Evolutionary conservation across 2,797 vertebrate species (phyloP).

Genomic region (Nasua narica): DNA sequence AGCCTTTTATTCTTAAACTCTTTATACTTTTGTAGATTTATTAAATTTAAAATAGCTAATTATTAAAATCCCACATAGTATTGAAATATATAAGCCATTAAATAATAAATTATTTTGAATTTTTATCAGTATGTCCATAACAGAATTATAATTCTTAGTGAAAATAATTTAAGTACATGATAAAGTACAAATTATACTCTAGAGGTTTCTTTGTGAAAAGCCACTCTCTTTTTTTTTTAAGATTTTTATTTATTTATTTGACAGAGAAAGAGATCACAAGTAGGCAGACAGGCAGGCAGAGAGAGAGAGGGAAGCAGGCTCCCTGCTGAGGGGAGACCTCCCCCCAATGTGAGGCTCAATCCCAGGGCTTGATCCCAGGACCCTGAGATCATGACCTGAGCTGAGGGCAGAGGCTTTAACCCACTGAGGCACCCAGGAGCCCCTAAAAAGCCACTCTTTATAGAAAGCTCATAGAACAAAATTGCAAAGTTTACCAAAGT

Average conservation of each 20-base stretch:
- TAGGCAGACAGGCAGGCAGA: no score
- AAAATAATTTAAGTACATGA: not conserved
- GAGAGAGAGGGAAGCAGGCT: no score
- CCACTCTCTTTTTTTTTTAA: not conserved
- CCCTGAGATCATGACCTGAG: no score
- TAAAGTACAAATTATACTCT: not conserved
- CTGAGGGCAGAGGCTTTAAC: no score
- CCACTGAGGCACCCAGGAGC: no score
- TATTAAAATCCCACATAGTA: not conserved
- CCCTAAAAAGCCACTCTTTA: not conserved
- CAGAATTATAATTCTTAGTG: not conserved
- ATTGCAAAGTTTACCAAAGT: not conserved
- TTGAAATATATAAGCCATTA: not conserved
- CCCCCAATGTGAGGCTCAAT: no score
- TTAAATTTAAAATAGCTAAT: not conserved
- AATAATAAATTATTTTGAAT: not conserved
- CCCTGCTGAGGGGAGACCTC: no score
- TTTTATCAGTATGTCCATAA: not conserved
- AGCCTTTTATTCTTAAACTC: not conserved
- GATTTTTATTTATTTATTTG: no score
- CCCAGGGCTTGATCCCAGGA: no score
- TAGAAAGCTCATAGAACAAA: not conserved
- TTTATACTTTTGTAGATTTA: not conserved
- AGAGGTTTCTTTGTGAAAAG: slow-evolving; percentile 3
- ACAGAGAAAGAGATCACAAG: no score